These are phyloP conservation scores for Cyclargus thomasi DNA, from an alignment of 1,140 invertebrate species.

Conservation along the genomic window DNA sequence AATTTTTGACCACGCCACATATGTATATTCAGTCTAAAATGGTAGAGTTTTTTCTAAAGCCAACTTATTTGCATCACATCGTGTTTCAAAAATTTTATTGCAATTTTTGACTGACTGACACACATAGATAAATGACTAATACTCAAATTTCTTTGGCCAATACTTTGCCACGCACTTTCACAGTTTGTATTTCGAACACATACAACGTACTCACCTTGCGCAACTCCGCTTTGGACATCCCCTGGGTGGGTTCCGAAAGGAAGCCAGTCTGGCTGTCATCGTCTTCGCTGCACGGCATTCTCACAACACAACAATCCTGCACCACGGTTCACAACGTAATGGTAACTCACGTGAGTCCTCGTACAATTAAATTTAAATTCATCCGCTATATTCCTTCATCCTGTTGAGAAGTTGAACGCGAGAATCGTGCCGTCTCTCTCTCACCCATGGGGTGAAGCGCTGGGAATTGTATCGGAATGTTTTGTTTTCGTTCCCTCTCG, in stretches of 20 bases:
- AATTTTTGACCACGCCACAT: no score
- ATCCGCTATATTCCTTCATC: constrained; percentile 48
- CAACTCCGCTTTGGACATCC: constrained; percentile 61
- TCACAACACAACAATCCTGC: constrained; percentile 34
- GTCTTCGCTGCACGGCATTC: constrained; percentile 68
- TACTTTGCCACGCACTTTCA: neutral
- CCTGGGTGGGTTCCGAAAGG: constrained; percentile 44
- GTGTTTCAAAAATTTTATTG: neutral
- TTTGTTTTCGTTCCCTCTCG: constrained; percentile 70
- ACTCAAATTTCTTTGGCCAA: neutral
- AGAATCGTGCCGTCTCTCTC: constrained; percentile 41
- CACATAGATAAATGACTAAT: neutral
- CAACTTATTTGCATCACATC: no score
- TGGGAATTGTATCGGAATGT: constrained; percentile 74
- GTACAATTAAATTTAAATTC: constrained; percentile 56
- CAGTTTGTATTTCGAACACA: neutral
- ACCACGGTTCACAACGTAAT: constrained; percentile 34
- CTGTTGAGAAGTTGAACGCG: constrained; percentile 38
- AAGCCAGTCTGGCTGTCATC: constrained; percentile 65
- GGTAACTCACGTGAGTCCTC: constrained; percentile 39
- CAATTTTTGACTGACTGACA: no score
- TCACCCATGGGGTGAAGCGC: constrained; percentile 28
- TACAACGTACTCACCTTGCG: constrained; percentile 48
- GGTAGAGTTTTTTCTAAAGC: no score
- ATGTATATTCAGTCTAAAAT: no score